Evolutionary conservation across 2,888 invertebrate genomes (phyloP), one percentile per base, ranked within the genome.

Genomic region (Drosophila austrosaltans): DNA sequence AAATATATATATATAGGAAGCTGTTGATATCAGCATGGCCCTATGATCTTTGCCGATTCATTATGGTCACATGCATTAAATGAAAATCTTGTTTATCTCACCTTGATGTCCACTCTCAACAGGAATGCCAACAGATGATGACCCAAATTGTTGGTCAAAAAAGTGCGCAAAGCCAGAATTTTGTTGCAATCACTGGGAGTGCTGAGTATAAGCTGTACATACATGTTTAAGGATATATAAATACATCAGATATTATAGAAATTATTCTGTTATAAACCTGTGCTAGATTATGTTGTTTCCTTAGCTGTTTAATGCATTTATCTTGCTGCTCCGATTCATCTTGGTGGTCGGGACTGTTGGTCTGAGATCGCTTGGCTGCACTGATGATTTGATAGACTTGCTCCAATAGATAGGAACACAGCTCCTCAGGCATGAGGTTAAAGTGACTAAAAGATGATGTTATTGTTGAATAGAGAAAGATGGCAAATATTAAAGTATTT

Each of bases 381-480:
- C 91, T 91, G 32, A 92, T 92, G 58, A 92, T 92, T 66, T 90
- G 90, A 77, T 91, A 91, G 6, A 92, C 90, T 66, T 91, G 87
- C 70, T 91, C 90, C 69, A 92, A 73, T 54, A 92, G 76, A 78
- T 90, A 92, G 2, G 90, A 91, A 39, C 91, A 92, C 20, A 92
- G 72, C 65, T 92, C 91, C 58, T 92, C 92, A 10, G 92, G 88
- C 67, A 92, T 82, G n/a, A 89, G 88, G 69, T 90, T 90, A 20
- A 91, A 82, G 68, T 90, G 88, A 61, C 92, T 92, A 62, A 12
- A 79, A 22, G 4, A 42, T 16, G 28, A n/a, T 10, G 7, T 7
- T 1, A 32, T 16, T 16, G 8, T 25, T 12, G n/a, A 54, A 54
- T 54, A 30, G 16, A 54, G 30, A 1, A 48, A 48, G 48, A 25